Base-by-base conservation (phyloP, 2,797 vertebrate species). In the Lepilemur ruficaudatus region DNA sequence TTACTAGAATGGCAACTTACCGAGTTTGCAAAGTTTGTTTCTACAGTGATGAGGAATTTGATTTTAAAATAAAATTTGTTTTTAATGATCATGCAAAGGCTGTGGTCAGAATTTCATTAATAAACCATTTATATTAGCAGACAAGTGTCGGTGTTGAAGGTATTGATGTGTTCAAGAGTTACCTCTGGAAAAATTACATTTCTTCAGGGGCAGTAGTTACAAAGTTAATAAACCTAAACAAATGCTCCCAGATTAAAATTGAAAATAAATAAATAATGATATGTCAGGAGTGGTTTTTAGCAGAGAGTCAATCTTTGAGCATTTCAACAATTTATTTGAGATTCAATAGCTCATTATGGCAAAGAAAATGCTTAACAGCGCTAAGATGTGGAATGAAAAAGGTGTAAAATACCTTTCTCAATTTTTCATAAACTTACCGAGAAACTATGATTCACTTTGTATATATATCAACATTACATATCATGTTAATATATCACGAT, bases 151-250 rank as follows among this genome's bases (percentile, higher is more conserved):
- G 73, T 63, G n/a, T 38, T 48, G 9, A 91, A 65, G 25, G 3
- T 73, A 96, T 83, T 3, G 0, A 15, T 89, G 81, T 46, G 9
- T 72, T 91, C 15, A 13, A 55, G 80, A 89, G 0, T 75, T 80
- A 69, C 94, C 89, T 15, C 7, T 20, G 43, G 25, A 7, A 4
- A 93, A 82, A 20, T 87, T 6, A 4, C 75, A 96, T 96, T 76
- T 6, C 15, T 63, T 63, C 12, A 30, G 0, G 57, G 76, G 61
- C 15, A 85, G 8, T 6, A 0, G 20, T 93, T 96, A 86, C 52
- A 46, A n/a, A 96, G 73, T 89, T 97, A 96, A 96, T 96, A 96
- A 94, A 65, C 11, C 3, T 12, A 43, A 52, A 72, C 9, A 87
- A 95, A 1, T n/a, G 17, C 3, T 63, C 67, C 86, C 61, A 92